These are phyloP conservation scores for Tyrophagus putrescentiae DNA, from an alignment of 1,140 invertebrate genomes.

Conservation along the genomic window DNA sequence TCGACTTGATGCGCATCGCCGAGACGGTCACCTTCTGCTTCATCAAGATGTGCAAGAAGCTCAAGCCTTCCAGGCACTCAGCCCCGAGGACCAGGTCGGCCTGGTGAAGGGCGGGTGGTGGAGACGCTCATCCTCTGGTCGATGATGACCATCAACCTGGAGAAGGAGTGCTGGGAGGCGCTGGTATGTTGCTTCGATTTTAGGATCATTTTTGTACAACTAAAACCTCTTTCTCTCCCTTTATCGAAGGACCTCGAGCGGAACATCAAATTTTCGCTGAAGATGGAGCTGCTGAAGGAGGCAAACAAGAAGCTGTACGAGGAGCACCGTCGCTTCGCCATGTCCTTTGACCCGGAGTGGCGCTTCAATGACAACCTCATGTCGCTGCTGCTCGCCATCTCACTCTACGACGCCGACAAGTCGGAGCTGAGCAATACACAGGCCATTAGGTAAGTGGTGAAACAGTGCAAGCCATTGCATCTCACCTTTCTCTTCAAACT, in stretches of 20 bases:
- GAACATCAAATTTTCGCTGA: slow-evolving; percentile 37
- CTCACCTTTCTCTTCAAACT: slow-evolving; percentile 19
- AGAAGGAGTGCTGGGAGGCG: slow-evolving; percentile 61
- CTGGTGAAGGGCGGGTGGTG: slow-evolving; percentile 72
- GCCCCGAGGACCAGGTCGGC: slow-evolving; percentile 75
- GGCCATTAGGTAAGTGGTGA: slow-evolving; percentile 70
- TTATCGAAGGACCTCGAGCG: slow-evolving; percentile 7
- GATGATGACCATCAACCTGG: slow-evolving; percentile 69
- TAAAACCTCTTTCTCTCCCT: slow-evolving; percentile 26
- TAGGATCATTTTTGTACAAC: slow-evolving; percentile 28
- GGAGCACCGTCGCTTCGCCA: slow-evolving; percentile 61
- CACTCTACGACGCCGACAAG: slow-evolving; percentile 67
- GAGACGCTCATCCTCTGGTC: slow-evolving; percentile 83
- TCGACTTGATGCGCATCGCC: slow-evolving; percentile 74
- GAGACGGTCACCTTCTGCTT: slow-evolving; percentile 71
- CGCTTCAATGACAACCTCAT: slow-evolving; percentile 70
- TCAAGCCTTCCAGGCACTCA: slow-evolving; percentile 75
- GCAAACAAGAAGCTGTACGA: slow-evolving; percentile 70
- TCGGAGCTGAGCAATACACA: slow-evolving; percentile 62
- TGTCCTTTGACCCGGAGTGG: slow-evolving; percentile 61
- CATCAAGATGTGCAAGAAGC: slow-evolving; percentile 82
- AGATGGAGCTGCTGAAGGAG: slow-evolving; percentile 67
- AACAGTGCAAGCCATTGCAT: slow-evolving; percentile 66
- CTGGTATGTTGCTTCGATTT: not conserved
- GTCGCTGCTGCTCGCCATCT: slow-evolving; percentile 71